Evolutionary conservation across 23 tunicate species (phyloP).

Genomic region (Trididemnum miniatum): DNA sequence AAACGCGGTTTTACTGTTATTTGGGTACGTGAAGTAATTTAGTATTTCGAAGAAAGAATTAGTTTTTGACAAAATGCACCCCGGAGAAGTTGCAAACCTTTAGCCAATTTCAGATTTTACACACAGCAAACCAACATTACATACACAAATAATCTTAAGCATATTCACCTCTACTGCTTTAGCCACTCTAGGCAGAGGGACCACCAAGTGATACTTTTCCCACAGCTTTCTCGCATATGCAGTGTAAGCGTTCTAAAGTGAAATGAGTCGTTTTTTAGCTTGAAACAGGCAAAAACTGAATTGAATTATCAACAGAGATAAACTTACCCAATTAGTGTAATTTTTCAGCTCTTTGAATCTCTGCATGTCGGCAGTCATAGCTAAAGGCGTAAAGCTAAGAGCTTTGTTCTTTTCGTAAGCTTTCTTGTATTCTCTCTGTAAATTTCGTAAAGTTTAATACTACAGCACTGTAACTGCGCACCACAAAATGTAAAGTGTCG

Average conservation of each 20-base stretch:
- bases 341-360: slow-evolving; percentile 34
- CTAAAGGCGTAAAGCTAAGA: slow-evolving; percentile 41
- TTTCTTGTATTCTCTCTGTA: slow-evolving; percentile 66
- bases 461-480: too few relatives aligned
- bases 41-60: too few relatives aligned
- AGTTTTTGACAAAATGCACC: too few relatives aligned
- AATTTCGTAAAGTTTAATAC: too few relatives aligned
- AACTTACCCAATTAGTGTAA: slow-evolving; percentile 50
- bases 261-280: too few relatives aligned
- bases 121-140: too few relatives aligned
- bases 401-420: slow-evolving; percentile 53
- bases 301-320: background rate
- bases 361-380: slow-evolving; percentile 44
- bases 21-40: background rate
- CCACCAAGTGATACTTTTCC: slow-evolving; percentile 89
- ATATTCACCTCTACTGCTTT: slow-evolving; percentile 63
- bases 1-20: too few relatives aligned
- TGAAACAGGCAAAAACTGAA: too few relatives aligned
- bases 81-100: too few relatives aligned
- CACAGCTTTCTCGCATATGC: slow-evolving; percentile 80
- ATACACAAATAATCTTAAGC: too few relatives aligned
- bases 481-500: too few relatives aligned
- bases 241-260: slow-evolving; percentile 75
- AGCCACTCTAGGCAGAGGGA: slow-evolving; percentile 67
- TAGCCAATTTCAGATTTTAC: too few relatives aligned